A percentile compares a stretch with the other conserved stretches of the same genome.
Evolutionary conservation across 2,113 vertebrate genomes (phyloP).

Genomic region (Mesitornis unicolor): DNA sequence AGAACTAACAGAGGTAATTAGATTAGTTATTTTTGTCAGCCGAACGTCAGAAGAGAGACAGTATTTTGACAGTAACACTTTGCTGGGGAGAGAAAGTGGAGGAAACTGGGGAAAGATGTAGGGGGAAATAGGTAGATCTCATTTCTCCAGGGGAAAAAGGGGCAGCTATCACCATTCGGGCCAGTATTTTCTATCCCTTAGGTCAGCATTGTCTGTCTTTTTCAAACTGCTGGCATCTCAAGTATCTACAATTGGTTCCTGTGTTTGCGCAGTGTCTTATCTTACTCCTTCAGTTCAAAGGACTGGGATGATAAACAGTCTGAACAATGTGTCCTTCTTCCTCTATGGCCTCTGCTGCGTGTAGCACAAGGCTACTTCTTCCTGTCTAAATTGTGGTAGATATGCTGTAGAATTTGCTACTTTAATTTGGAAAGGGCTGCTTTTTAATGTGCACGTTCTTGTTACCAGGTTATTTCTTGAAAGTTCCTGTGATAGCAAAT

Average conservation of each 20-base stretch:
- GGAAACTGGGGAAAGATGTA: neutral
- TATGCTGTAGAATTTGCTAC: neutral
- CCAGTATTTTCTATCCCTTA: neutral
- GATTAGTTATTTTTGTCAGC: neutral
- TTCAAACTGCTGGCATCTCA: neutral
- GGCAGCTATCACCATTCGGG: neutral
- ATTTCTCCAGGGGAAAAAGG: neutral
- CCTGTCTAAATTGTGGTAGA: neutral
- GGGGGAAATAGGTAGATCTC: neutral
- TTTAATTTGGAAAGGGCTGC: neutral
- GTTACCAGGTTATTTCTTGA: neutral
- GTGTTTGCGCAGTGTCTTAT: neutral
- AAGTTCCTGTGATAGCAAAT: neutral
- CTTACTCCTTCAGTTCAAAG: conserved; percentile 37
- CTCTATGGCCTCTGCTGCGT: neutral
- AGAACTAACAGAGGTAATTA: neutral
- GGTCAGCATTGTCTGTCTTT: neutral
- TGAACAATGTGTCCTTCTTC: conserved; percentile 10
- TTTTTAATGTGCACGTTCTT: neutral
- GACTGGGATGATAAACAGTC: conserved; percentile 1
- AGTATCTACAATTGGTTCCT: conserved; percentile 23
- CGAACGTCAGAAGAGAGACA: accelerated
- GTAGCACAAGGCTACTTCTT: neutral
- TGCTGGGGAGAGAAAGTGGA: neutral
- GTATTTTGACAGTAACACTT: neutral